phyloP scores from a whole-genome alignment of 2,888 invertebrate genomes.

The Prosapia bicincta region DNA sequence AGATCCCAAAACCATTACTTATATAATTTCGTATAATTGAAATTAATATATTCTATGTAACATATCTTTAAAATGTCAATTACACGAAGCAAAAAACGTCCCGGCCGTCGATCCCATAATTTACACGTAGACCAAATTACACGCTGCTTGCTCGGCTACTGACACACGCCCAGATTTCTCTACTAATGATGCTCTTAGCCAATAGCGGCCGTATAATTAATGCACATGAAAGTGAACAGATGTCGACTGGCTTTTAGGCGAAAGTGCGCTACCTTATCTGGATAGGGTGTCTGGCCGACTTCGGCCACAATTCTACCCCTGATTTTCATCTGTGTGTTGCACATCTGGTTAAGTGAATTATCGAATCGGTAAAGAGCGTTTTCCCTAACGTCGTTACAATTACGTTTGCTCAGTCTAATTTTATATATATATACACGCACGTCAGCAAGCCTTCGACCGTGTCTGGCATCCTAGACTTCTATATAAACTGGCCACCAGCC shows the following conservation, averaged over 20 bases:
- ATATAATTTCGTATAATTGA: neutral
- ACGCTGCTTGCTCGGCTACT: neutral
- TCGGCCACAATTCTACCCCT: neutral
- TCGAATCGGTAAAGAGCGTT: too few species aligned
- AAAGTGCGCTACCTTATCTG: neutral
- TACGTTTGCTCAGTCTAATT: too few species aligned
- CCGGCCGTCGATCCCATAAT: neutral
- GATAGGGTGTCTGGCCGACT: neutral
- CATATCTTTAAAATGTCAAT: neutral
- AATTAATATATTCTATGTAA: neutral
- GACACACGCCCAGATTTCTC: neutral
- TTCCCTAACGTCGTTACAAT: too few species aligned
- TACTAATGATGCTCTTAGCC: neutral
- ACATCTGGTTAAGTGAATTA: neutral
- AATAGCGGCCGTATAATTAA: neutral
- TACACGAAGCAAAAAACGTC: neutral
- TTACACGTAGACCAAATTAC: neutral
- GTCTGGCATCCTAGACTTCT: too few species aligned
- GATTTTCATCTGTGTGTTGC: neutral
- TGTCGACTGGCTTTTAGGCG: neutral
- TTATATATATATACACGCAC: too few species aligned
- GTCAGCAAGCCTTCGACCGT: too few species aligned
- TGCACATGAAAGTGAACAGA: neutral
- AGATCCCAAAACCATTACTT: neutral
- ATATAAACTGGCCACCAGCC: too few species aligned